Evolutionary conservation across 2,888 invertebrate species (phyloP), one percentile per base, ranked within the genome.

Genomic region (Nesidiocoris tenuis): DNA sequence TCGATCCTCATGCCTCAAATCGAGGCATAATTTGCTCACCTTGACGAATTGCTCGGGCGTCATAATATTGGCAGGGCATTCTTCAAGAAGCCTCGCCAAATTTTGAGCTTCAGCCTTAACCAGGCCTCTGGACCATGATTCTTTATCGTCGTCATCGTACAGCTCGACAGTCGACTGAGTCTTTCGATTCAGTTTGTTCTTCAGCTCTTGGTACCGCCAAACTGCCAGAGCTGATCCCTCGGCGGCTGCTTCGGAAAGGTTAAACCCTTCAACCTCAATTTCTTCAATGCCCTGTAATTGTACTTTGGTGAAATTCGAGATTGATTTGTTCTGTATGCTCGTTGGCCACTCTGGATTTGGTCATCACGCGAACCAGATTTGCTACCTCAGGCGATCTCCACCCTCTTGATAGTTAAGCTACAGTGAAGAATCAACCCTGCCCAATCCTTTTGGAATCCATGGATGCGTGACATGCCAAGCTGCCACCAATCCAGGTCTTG

Each of bases 161-260:
- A 79, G 63, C n/a, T 80, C 80, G 0, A 80, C 76, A 16, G 55
- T 66, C 18, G 79, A 68, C n/a, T 65, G 68, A 7, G 75, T 76
- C 64, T 72, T 79, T 7, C 77, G 71, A 24, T 80, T 79, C 23
- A 79, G 79, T 55, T 78, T 75, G n/a, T 64, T 77, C 78, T 85
- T 86, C 68, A 85, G 80, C 68, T 85, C 85, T 81, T 86, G 85
- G 80, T 83, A 86, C 9, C 79, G 77, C 80, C 81, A 84, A 5
- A 82, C 72, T n/a, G 81, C 79, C 72, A 86, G 81, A 22, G 80
- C 74, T 1, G 84, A 82, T 0, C 85, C 86, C 81, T 86, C 86
- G 19, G 85, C 85, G 54, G 85, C 84, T 76, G 86, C 85, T 80
- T 84, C 84, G 18, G 85, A 80, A 80, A 85, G 83, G 0, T 82